A percentile compares a stretch with the other conserved stretches of the same genome.
Conservation (phyloP, 2,113 vertebrate genomes). For the Sapajus apella region DNA sequence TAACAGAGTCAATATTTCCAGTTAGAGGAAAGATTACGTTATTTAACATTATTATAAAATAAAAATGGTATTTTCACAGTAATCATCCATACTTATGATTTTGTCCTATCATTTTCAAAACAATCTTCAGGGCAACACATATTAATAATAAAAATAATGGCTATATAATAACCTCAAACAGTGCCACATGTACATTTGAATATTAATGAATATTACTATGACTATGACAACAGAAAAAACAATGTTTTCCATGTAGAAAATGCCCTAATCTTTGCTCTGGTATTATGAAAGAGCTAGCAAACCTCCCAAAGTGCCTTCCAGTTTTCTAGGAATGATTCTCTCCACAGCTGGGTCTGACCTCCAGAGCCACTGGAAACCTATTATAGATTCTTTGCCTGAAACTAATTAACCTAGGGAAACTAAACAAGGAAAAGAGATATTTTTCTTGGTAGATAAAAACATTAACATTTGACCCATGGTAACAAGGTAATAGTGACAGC, state of each 20-base stretch:
- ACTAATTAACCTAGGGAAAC: constrained; percentile 63
- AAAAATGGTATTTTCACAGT: neutral
- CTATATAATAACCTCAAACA: neutral
- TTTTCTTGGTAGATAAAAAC: constrained; percentile 44
- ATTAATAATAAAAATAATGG: neutral
- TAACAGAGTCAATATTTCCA: neutral
- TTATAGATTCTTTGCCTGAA: constrained; percentile 39
- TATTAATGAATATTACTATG: neutral
- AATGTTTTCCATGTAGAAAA: neutral
- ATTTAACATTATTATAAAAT: neutral
- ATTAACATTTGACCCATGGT: constrained; percentile 47
- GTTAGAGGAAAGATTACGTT: neutral
- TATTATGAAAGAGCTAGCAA: neutral
- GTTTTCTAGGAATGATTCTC: constrained; percentile 46
- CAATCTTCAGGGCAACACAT: neutral
- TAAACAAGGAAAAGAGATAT: constrained; percentile 46
- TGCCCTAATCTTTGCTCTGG: neutral
- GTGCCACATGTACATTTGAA: neutral
- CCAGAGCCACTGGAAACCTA: constrained; percentile 17
- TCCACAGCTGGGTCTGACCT: constrained; percentile 19
- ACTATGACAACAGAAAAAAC: neutral
- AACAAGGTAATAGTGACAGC: neutral
- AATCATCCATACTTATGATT: neutral
- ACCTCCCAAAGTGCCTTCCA: neutral
- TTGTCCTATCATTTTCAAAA: constrained; percentile 3